phyloP scores from a whole-genome alignment of 2,797 vertebrate genomes.

The Sebastolobus alascanus region DNA sequence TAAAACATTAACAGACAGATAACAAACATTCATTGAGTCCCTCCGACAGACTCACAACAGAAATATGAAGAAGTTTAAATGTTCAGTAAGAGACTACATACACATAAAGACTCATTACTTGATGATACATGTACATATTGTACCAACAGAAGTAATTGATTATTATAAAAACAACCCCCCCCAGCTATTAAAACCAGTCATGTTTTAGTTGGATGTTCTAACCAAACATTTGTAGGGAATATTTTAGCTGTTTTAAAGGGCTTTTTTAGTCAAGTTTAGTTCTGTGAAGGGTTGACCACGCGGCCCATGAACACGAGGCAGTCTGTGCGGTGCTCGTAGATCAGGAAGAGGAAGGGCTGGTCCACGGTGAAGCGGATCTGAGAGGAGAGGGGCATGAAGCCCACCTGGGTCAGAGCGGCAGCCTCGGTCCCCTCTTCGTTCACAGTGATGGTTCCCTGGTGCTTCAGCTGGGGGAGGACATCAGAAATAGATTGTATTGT shows the following conservation, averaged over 20 bases:
- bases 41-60: constrained; percentile 18
- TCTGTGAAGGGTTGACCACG: constrained; percentile 90
- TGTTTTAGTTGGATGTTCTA: neutral
- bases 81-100: constrained; percentile 19
- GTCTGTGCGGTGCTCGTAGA: constrained; percentile 96
- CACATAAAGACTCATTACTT: constrained; percentile 5
- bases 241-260: constrained; percentile 6
- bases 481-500: constrained; percentile 1
- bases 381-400: constrained; percentile 96
- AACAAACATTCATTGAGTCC: constrained; percentile 34
- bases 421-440: constrained; percentile 98
- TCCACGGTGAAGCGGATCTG: constrained; percentile 92
- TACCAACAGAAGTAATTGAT: constrained; percentile 1
- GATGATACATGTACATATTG: constrained; percentile 18
- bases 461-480: constrained; percentile 88
- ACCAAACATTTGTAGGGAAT: constrained; percentile 10
- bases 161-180: constrained; percentile 14
- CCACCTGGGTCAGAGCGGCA: constrained; percentile 90
- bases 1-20: constrained; percentile 72
- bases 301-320: constrained; percentile 96
- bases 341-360: constrained; percentile 94
- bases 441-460: constrained; percentile 96
- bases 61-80: constrained; percentile 24
- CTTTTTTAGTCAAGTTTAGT: constrained; percentile 60
- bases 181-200: constrained; percentile 7